Conservation (phyloP, 2,888 invertebrate species). For the Diarsia mendica region DNA sequence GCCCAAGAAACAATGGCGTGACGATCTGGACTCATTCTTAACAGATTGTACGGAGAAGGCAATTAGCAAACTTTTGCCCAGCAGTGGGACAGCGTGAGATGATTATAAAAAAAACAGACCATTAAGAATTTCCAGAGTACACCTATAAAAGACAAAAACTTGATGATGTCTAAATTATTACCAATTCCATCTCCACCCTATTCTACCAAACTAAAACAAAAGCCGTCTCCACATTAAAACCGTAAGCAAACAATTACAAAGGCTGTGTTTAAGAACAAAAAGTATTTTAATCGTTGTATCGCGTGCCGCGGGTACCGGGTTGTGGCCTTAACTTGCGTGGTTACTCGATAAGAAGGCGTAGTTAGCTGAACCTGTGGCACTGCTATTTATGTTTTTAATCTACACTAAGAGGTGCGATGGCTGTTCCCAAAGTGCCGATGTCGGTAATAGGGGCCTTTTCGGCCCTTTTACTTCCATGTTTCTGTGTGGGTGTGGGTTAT, state of each 20-base stretch:
- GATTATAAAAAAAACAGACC: too few relatives aligned
- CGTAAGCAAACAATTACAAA: constrained; percentile 80
- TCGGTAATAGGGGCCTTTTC: constrained; percentile 68
- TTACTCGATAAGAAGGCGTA: constrained; percentile 77
- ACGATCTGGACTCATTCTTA: too few relatives aligned
- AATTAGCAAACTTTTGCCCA: too few relatives aligned
- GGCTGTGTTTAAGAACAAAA: constrained; percentile 79
- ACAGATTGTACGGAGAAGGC: too few relatives aligned
- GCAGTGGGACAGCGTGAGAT: too few relatives aligned
- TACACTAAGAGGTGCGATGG: constrained; percentile 79
- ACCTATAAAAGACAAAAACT: not conserved
- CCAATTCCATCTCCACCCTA: not conserved
- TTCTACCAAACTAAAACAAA: constrained; percentile 30
- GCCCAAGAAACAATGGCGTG: too few relatives aligned
- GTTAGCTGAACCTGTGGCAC: constrained; percentile 61
- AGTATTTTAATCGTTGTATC: constrained; percentile 82
- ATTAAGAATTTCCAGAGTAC: not conserved
- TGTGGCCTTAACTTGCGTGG: constrained; percentile 78
- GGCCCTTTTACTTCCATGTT: constrained; percentile 56
- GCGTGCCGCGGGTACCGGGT: constrained; percentile 80
- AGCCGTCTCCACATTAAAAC: constrained; percentile 55
- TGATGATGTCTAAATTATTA: not conserved
- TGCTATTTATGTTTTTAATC: constrained; percentile 85
- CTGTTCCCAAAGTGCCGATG: constrained; percentile 71
- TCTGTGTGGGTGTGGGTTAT: constrained; percentile 17